These are phyloP conservation scores for Gnathonemus longibarbis DNA, from an alignment of 2,113 vertebrate genomes.

Conservation along the genomic window DNA sequence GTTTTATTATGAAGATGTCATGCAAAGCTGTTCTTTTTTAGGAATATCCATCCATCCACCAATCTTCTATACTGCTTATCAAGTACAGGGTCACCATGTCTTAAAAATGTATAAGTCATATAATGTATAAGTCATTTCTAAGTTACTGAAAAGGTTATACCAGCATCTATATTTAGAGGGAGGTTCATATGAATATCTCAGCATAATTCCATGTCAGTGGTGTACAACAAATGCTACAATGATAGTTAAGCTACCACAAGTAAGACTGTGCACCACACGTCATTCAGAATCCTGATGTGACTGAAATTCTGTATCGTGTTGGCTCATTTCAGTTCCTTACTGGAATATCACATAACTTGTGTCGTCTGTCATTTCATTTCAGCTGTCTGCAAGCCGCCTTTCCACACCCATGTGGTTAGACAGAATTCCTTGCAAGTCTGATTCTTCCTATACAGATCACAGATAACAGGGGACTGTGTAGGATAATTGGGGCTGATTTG, in stretches of 20 bases:
- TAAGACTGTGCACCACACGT: neutral
- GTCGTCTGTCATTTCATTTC: neutral
- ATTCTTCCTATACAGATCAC: neutral
- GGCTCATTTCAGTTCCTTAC: neutral
- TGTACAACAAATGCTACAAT: neutral
- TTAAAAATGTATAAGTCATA: neutral
- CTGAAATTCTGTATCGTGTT: neutral
- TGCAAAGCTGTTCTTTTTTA: neutral
- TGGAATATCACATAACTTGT: neutral
- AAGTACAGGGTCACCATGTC: neutral
- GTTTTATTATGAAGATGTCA: conserved; percentile 42
- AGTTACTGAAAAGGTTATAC: neutral
- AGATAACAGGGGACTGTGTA: neutral
- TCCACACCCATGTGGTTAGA: neutral
- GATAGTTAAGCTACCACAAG: neutral
- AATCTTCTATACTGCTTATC: neutral
- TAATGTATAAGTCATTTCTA: neutral
- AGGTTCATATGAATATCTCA: neutral
- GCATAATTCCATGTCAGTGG: neutral
- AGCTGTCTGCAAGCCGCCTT: neutral
- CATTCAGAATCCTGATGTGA: neutral
- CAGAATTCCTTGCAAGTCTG: neutral
- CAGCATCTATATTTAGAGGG: neutral
- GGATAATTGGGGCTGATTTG: neutral
- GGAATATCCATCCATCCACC: neutral